Evolutionary conservation across 2,113 vertebrate genomes (phyloP), one percentile per base, ranked within the genome.

Genomic region (Pteruthius melanotis): DNA sequence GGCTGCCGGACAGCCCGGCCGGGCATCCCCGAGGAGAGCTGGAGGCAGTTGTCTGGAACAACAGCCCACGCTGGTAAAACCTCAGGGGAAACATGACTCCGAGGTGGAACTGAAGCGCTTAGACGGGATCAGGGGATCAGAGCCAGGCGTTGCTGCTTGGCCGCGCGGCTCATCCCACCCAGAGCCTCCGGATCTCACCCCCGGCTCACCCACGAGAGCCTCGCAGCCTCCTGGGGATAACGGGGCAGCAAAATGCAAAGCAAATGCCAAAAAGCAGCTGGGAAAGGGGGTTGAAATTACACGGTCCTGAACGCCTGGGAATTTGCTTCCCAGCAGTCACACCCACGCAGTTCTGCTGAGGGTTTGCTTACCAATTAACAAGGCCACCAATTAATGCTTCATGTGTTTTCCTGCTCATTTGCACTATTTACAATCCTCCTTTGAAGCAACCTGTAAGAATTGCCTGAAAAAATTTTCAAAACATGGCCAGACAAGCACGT

Each of bases 381-480:
- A 93, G 95, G 94, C 82, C 88, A 95, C 50, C 91, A 94, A 95
- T 95, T 96, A 93, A 79, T 45, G 47, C 66, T 90, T 50, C 9
- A 1, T 54, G 54, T 54, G n/a, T 90, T 93, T 85, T 77, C 82
- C 79, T 83, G 75, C 90, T 93, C 77, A 64, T 95, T 91, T 85
- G 59, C 47, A 31, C 78, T 66, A 80, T 90, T 91, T 93, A 79
- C 68, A 80, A 78, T 30, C 64, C 26, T 69, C 31, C 27, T 93
- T 80, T 70, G 71, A 85, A 77, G 59, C 59, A 33, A 83, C 6
- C 1, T 6, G 45, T 0, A 15, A 80, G 59, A 97, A 80, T 44
- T 77, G 53, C 50, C 66, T 7, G 2, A 40, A 42, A 42, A 77
- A 47, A 19, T 11, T 78, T 35, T 47, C 65, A 66, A 56, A 87